These are phyloP conservation scores for Percopsis omiscomaycus DNA, from an alignment of 2,797 vertebrate genomes.

Conservation along the genomic window DNA sequence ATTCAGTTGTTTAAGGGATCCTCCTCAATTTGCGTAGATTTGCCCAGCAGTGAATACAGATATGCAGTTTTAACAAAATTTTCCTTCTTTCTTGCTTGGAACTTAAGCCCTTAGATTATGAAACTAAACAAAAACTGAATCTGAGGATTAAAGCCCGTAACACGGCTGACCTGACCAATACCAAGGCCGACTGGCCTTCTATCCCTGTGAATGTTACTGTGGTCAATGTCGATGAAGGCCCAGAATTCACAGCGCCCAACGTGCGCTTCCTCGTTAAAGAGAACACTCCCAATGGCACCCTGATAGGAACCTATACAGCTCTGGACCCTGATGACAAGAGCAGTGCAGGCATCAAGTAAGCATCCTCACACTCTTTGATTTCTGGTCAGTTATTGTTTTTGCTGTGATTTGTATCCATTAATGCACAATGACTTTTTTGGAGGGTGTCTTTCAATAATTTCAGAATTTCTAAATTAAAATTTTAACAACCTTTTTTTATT, in stretches of 20 bases:
- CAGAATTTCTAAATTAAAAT: too few species aligned
- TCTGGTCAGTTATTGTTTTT: background rate
- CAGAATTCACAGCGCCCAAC: slow-evolving; percentile 75
- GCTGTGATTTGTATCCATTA: background rate
- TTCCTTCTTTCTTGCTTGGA: background rate
- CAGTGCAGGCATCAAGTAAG: slow-evolving; percentile 81
- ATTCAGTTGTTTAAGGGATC: background rate
- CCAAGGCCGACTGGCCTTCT: slow-evolving; percentile 59
- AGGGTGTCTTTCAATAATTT: too few species aligned
- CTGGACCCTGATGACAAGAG: slow-evolving; percentile 83
- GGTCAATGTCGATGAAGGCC: slow-evolving; percentile 83
- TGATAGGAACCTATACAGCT: slow-evolving; percentile 79
- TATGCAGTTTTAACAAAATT: background rate
- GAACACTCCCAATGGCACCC: slow-evolving; percentile 68
- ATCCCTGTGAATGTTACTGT: slow-evolving; percentile 75
- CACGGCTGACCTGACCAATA: slow-evolving; percentile 72
- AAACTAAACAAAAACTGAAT: slow-evolving; percentile 60
- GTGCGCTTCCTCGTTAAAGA: slow-evolving; percentile 75
- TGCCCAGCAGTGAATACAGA: background rate
- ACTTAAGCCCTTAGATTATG: slow-evolving; percentile 82
- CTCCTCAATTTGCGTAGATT: too few species aligned
- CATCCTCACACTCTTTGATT: background rate
- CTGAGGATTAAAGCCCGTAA: slow-evolving; percentile 82
- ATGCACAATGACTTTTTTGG: too few species aligned
- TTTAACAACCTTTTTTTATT: too few species aligned